Base-by-base conservation (phyloP, 2,888 invertebrate species). In the Mythimna impura region DNA sequence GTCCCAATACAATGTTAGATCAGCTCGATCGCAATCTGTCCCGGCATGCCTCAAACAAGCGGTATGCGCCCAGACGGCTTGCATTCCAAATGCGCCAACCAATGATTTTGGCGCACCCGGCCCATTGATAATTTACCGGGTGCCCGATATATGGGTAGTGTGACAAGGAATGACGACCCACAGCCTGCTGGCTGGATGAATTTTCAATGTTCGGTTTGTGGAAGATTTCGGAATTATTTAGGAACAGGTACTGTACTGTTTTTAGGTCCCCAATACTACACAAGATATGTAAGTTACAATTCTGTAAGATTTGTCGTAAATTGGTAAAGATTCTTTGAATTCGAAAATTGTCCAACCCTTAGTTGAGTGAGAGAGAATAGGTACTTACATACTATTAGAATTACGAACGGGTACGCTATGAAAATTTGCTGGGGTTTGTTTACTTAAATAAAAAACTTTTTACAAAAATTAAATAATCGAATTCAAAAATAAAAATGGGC, bases 21-120 rank as follows among this genome's bases (percentile, higher is more conserved):
- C 84, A 76, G 83, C 71, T 78, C 71, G 81, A 80, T 85, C 82
- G 82, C 86, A 84, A 88, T 88, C 88, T 86, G 88, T 86, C 87
- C 82, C 74, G 77, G 84, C 87, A 88, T 86, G 78, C 87, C 75
- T 76, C 80, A 82, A 82, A 84, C 86, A 82, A 85, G 68, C 80
- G 80, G 67, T 76, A 76, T 81, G 73, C 83, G 80, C 81, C 78
- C 77, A 81, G 83, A 86, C 86, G 78, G 78, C 88, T 83, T 71
- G 69, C 84, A 86, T 84, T 81, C 84, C 81, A 58, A 71, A 85
- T 85, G 83, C 82, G 74, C 73, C 84, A 70, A 71, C 73, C 67
- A 74, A 65, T 70, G 80, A 80, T 75, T 83, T 80, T 77, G 78
- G 82, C 76, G 85, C 85, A 83, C 67, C 81, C 65, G 60, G 69